A percentile compares a stretch with the other conserved stretches of the same genome.
Evolutionary conservation across 2,113 vertebrate genomes (phyloP).

Genomic region (Vanacampus margaritifer): DNA sequence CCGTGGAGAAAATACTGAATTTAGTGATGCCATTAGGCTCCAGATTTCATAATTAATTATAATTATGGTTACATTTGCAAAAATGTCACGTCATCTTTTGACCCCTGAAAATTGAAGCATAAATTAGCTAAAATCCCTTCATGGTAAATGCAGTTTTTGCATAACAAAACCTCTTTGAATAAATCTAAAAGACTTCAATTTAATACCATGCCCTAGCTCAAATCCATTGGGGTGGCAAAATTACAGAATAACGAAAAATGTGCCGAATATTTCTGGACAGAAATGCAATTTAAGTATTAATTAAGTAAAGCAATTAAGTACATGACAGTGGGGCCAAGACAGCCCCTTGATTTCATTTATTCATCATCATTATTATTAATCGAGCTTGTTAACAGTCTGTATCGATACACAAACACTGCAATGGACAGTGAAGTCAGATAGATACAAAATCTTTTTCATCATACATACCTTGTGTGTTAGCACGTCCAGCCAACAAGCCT

Average conservation of each 20-base stretch:
- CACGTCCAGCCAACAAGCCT: constrained; percentile 56
- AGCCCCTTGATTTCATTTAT: constrained; percentile 23
- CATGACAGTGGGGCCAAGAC: constrained; percentile 40
- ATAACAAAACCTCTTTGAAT: background rate
- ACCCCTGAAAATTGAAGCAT: background rate
- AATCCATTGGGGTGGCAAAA: background rate
- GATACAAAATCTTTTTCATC: background rate
- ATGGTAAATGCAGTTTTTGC: background rate
- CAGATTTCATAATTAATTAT: too few relatives aligned
- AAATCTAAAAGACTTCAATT: background rate
- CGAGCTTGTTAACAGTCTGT: background rate
- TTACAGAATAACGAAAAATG: background rate
- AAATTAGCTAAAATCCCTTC: background rate
- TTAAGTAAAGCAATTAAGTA: too few relatives aligned
- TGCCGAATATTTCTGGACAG: background rate
- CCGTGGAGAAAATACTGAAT: too few relatives aligned
- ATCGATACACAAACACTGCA: background rate
- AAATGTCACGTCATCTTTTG: background rate
- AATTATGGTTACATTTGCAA: background rate
- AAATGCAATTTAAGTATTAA: too few relatives aligned
- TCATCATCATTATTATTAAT: background rate
- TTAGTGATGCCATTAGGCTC: too few relatives aligned
- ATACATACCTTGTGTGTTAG: constrained; percentile 63
- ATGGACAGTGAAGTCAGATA: constrained; percentile 8
- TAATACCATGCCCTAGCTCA: background rate